Conservation (phyloP, 1,140 invertebrate species). For the Caenorhabditis remanei region DNA sequence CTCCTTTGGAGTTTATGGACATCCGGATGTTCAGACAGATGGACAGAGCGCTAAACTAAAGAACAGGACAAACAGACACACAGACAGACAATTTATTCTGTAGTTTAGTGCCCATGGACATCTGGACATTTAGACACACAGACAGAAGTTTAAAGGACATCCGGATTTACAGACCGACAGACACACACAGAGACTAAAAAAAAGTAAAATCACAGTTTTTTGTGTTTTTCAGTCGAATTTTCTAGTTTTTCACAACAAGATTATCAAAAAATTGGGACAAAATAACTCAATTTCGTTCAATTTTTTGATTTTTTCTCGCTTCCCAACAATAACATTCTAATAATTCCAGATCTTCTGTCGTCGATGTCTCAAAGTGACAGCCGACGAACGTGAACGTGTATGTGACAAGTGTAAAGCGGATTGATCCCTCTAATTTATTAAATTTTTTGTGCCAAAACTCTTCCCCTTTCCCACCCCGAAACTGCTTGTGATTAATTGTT, state of each 20-base stretch:
- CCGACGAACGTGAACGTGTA: slow-evolving; percentile 60
- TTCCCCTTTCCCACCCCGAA: neutral
- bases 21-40: too few species aligned
- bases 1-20: too few species aligned
- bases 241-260: too few species aligned
- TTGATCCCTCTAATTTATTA: neutral
- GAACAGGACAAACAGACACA: slow-evolving; percentile 2
- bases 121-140: neutral
- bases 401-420: slow-evolving; percentile 50
- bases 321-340: neutral
- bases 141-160: neutral
- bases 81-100: neutral
- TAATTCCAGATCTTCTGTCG: slow-evolving; percentile 68
- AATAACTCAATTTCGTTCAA: too few species aligned
- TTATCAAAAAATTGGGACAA: too few species aligned
- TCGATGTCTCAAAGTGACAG: slow-evolving; percentile 63
- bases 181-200: neutral
- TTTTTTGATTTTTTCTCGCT: neutral
- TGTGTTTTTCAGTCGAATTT: too few species aligned
- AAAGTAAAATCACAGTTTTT: neutral
- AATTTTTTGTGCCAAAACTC: neutral
- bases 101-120: neutral
- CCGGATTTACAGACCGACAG: neutral
- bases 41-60: too few species aligned
- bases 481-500: slow-evolving; percentile 3